Conservation (phyloP, 1,140 invertebrate genomes). For the Oreohelix idahoensis region DNA sequence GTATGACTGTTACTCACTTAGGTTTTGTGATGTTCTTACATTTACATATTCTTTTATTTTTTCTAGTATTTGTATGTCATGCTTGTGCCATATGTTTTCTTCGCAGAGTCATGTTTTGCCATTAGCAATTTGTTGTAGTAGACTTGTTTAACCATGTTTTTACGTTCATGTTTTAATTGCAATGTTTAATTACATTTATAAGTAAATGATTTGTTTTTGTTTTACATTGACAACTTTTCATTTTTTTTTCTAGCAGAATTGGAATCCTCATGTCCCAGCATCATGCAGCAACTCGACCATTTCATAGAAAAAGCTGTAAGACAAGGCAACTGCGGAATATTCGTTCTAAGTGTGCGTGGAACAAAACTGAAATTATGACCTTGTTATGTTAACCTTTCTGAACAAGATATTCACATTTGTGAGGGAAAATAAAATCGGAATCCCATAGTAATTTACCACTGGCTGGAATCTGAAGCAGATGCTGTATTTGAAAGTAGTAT, state of each 20-base stretch:
- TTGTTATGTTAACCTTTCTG: background rate
- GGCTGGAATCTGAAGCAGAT: background rate
- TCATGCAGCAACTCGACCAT: background rate
- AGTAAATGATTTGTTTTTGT: background rate
- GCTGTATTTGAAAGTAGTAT: background rate
- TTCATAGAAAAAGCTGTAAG: background rate
- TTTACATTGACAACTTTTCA: background rate
- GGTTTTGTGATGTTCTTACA: too few relatives aligned
- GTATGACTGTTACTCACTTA: too few relatives aligned
- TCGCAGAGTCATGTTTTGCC: too few relatives aligned
- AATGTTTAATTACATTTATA: background rate
- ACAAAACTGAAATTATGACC: background rate
- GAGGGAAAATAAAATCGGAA: background rate
- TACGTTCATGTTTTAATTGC: background rate
- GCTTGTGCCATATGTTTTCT: too few relatives aligned
- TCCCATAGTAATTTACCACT: background rate
- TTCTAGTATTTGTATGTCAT: too few relatives aligned
- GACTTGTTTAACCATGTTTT: background rate
- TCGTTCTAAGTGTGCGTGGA: background rate
- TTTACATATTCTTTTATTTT: too few relatives aligned
- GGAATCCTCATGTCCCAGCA: background rate
- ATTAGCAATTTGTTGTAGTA: too few relatives aligned
- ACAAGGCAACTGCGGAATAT: background rate
- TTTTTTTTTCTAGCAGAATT: background rate
- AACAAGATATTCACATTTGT: background rate